Conservation (phyloP, 2,888 invertebrate species). For the Cancer borealis region DNA sequence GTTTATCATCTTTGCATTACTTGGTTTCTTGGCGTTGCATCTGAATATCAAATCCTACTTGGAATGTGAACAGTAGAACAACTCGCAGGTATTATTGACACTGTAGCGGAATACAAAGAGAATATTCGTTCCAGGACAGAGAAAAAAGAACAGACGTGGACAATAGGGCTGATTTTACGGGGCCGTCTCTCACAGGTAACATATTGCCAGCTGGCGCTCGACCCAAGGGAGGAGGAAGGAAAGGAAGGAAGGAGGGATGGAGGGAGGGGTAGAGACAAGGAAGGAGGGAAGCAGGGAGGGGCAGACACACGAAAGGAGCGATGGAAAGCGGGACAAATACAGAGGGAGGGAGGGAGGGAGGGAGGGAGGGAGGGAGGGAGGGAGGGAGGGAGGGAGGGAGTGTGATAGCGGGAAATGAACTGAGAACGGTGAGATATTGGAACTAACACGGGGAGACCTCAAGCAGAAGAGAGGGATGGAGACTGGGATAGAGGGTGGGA, state of each 20-base stretch:
- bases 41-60: not conserved
- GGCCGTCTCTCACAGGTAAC: constrained; percentile 51
- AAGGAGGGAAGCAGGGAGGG: constrained; percentile 5
- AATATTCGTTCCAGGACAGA: constrained; percentile 27
- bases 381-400: not conserved
- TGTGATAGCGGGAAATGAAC: constrained; percentile 16
- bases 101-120: not conserved
- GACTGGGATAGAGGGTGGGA: not conserved
- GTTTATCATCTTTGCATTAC: not conserved
- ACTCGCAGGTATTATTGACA: constrained; percentile 26
- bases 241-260: constrained; percentile 4
- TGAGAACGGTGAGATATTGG: not conserved
- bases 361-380: not conserved
- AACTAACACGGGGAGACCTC: not conserved
- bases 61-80: constrained; percentile 33
- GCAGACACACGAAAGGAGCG: not conserved
- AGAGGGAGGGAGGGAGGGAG: not conserved
- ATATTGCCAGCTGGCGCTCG: constrained; percentile 34
- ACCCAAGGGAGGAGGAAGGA: not conserved
- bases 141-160: constrained; percentile 31
- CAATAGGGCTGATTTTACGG: constrained; percentile 48
- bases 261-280: not conserved
- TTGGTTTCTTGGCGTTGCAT: not conserved
- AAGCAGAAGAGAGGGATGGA: not conserved
- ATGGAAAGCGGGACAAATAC: not conserved